phyloP scores from a whole-genome alignment of 2,113 vertebrate genomes.

The Anseranas semipalmata region DNA sequence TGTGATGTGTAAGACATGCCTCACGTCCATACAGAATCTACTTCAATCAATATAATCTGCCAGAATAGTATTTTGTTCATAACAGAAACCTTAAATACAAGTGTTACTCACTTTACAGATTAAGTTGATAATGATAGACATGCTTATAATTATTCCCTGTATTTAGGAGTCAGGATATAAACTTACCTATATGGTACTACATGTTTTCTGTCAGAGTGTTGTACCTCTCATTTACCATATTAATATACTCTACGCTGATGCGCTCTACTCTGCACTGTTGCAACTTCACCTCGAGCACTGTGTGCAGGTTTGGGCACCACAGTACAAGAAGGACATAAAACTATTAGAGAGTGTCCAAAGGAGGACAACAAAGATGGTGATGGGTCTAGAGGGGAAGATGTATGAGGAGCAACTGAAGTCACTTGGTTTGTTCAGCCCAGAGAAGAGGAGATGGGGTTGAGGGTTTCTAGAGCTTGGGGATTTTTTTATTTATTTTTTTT shows the following conservation, averaged over 20 bases:
- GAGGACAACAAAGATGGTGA: too few species aligned
- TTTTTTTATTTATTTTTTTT: neutral
- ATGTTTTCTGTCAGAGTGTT: neutral
- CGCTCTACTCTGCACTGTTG: too few species aligned
- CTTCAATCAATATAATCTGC: neutral
- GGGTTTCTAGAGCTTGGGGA: neutral
- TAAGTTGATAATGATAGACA: neutral
- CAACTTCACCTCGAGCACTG: too few species aligned
- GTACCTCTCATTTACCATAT: neutral
- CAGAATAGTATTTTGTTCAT: neutral
- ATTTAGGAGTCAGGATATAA: neutral
- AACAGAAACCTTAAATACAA: neutral
- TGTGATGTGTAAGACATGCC: neutral
- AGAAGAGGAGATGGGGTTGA: neutral
- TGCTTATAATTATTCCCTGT: neutral
- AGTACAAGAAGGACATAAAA: too few species aligned
- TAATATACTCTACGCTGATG: neutral
- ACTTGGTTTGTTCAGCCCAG: too few species aligned
- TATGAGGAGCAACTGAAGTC: too few species aligned
- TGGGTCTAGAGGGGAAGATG: too few species aligned
- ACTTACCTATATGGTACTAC: neutral
- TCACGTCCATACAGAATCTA: neutral
- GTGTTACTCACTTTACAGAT: neutral
- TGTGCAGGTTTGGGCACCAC: too few species aligned
- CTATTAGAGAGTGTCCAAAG: too few species aligned